These are phyloP conservation scores for Echinops telfairi DNA, from an alignment of 2,113 vertebrate genomes.

Conservation along the genomic window DNA sequence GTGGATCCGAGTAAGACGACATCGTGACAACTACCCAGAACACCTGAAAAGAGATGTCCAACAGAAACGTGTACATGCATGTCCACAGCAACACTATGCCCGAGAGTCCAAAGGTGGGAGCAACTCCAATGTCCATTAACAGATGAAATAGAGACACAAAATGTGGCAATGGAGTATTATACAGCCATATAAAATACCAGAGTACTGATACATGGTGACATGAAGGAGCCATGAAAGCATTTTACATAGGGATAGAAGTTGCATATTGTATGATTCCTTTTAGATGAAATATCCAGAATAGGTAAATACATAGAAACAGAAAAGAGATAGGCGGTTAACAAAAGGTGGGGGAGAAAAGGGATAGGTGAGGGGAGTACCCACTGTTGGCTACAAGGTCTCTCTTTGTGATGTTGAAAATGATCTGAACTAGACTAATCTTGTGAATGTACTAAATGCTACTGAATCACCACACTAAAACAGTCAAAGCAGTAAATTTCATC, in stretches of 20 bases:
- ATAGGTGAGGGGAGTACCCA: background rate
- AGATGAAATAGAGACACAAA: background rate
- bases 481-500: background rate
- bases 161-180: background rate
- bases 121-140: background rate
- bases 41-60: background rate
- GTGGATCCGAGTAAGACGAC: no score
- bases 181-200: background rate
- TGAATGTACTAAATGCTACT: background rate
- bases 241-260: background rate
- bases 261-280: background rate
- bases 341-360: fast-evolving
- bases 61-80: background rate
- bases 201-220: background rate
- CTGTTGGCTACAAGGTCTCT: background rate
- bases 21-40: background rate
- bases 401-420: background rate
- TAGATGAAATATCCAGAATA: background rate
- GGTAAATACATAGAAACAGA: background rate
- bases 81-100: no score
- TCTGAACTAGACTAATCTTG: background rate
- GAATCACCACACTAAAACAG: background rate
- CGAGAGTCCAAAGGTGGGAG: background rate
- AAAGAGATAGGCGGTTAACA: background rate
- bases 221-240: background rate